Base-by-base conservation (phyloP, 2,888 invertebrate genomes). In the Galerucella calmariensis region DNA sequence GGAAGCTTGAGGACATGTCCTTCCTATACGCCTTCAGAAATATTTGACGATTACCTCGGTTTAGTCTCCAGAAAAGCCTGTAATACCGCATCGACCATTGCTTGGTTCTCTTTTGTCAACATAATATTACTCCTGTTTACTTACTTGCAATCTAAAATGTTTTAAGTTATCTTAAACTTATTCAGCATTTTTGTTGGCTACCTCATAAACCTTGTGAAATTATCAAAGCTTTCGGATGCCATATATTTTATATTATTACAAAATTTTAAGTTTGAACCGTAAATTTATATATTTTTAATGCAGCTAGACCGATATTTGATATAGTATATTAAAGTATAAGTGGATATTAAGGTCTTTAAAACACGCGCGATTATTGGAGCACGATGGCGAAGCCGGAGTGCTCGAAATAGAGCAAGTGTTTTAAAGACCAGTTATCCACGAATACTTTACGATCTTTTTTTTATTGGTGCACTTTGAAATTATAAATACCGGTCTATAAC, bases 71-170 rank as follows among this genome's bases (percentile, higher is more conserved):
- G 11, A 12, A 44, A 16, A 27, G 65, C 58, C 9, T 72, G 72
- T 48, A 72, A 62, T 20, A 67, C 72, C n/a, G 72, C 72, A 6
- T 35, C 72, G 20, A 66, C 16, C 12, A 24, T 72, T 1, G 12
- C 59, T 24, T 72, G 58, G 72, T 66, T 27, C n/a, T 66, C 72
- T 10, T 46, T 58, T 14, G 41, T 66, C 35, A 72, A 67, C 53
- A 35, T 72, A 27, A 5, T 72, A 5, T 41, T 72, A 24, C 35
- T 72, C 10, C 12, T 59, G 6, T 41, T 56, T 51, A 72, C 72
- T 59, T 72, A 62, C 16, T 67, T 72, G 8, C 56, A 59, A 27
- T 66, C 72, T 48, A 72, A 59, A 59, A 66, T 66, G 27, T 72
- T 72, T 48, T 72, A 72, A 51, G 41, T 16, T 51, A 4, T 63